Percentiles rank a stretch among this genome's conserved stretches.
Conservation (phyloP, 1,140 invertebrate species). For the Kradibia gibbosae region DNA sequence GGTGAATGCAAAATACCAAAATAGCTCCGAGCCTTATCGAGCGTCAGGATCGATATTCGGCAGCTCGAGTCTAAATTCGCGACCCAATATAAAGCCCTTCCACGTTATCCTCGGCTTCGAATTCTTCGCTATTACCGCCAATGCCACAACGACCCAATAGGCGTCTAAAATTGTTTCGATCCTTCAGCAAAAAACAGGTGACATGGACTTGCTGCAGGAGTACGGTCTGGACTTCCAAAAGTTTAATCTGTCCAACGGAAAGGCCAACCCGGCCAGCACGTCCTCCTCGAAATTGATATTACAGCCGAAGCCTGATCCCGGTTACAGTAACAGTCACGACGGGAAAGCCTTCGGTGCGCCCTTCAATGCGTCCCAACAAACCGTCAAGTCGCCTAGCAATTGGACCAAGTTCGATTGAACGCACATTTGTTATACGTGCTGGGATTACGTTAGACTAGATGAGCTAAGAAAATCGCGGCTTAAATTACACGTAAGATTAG, state of each 20-base stretch:
- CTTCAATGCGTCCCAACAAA: constrained; percentile 52
- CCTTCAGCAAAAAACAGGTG: constrained; percentile 61
- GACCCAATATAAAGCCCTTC: too few species aligned
- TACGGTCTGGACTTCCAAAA: constrained; percentile 74
- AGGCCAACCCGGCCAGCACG: constrained; percentile 47
- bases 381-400: constrained; percentile 69
- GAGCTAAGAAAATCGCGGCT: constrained; percentile 19
- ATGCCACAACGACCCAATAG: not conserved
- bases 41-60: not conserved
- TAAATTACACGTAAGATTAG: not conserved
- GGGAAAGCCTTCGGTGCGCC: constrained; percentile 60
- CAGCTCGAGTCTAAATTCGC: too few species aligned
- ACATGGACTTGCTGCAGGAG: constrained; percentile 74
- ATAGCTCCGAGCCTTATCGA: not conserved
- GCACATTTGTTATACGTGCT: constrained; percentile 25
- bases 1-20: not conserved
- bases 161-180: not conserved
- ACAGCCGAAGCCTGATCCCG: constrained; percentile 47
- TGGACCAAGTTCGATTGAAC: constrained; percentile 71
- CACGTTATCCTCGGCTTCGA: not conserved
- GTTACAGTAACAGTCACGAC: constrained; percentile 29
- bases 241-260: constrained; percentile 65
- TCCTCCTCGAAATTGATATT: constrained; percentile 7
- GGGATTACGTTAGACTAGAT: not conserved
- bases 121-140: not conserved